phyloP scores from a whole-genome alignment of 2,888 invertebrate genomes.

The Penaeus monodon region DNA sequence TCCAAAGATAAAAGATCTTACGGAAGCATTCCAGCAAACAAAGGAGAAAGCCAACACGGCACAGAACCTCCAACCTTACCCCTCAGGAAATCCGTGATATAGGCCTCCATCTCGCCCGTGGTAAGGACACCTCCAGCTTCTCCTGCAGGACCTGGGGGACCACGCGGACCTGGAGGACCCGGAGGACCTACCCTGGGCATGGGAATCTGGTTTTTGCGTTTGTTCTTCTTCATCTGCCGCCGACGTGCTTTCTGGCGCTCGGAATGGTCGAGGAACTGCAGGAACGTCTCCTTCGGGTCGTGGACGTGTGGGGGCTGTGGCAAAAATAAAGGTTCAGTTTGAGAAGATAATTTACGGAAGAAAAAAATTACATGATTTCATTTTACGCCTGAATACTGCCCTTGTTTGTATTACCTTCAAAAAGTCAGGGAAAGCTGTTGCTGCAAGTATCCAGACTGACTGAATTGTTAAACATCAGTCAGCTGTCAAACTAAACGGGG shows the following conservation, averaged over 20 bases:
- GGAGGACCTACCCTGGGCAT: constrained; percentile 52
- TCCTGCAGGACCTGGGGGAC: constrained; percentile 53
- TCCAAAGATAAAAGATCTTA: not conserved
- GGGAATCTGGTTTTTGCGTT: constrained; percentile 53
- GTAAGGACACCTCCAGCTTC: constrained; percentile 48
- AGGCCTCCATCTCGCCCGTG: constrained; percentile 56
- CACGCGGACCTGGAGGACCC: constrained; percentile 56
- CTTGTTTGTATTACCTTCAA: no score
- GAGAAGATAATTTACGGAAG: not conserved
- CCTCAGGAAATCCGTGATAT: constrained; percentile 51
- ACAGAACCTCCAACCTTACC: constrained; percentile 13
- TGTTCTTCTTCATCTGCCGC: constrained; percentile 37
- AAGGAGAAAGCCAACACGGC: not conserved
- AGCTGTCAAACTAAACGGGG: no score
- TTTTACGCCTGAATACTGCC: no score
- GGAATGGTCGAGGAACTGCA: constrained; percentile 45
- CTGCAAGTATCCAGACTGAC: no score
- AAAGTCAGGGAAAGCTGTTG: no score
- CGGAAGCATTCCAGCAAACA: not conserved
- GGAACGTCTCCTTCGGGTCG: constrained; percentile 43
- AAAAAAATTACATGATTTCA: no score
- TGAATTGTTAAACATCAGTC: no score
- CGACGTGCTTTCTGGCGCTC: constrained; percentile 35
- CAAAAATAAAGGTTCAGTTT: not conserved
- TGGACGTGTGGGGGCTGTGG: constrained; percentile 24